Base-by-base conservation (phyloP, 1,140 invertebrate species). In the Arctopsyche grandis region DNA sequence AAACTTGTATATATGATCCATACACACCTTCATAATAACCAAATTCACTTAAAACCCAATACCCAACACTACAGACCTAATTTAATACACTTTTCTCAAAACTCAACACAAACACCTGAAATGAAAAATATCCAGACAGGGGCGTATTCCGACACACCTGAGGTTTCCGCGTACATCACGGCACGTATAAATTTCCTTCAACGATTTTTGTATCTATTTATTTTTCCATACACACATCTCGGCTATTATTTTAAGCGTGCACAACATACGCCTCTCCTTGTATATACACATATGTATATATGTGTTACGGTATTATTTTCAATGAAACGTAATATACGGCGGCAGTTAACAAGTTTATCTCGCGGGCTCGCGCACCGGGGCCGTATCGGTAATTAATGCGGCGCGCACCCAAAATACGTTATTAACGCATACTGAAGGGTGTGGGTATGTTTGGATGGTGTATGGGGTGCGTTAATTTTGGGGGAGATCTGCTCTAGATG, bases 311-410 rank as follows among this genome's bases (percentile, higher is more conserved):
- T 71, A 71, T 71, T 71, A 71, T 71, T 71, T 71, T 71, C 69
- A 71, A 71, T 71, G 44, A 71, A 71, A 71, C 38, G 44, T 71
- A 71, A 71, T 46, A 46, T 71, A 71, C 19, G 69, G 16, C 12
- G 69, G 69, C 69, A 71, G 38, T 71, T 46, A 71, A 71, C 69
- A 71, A 46, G 38, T 71, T 71, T 71, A 71, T 71, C 69, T 71
- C 69, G 69, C 69, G 24, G 29, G 16, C n/a, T 16, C 21, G 44
- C 43, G 16, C 38, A 19, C 69, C 38, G 9, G 24, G 63, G 1
- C 24, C 69, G 38, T 71, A 71, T 71, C 69, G 69, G 69, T 71
- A 71, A 71, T 71, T 71, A 71, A 71, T 71, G 69, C 44, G 16
- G 22, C 63, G 0, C 22, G 63, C 24, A 66, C 5, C n/a, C 3